Evolutionary conservation across 2,797 vertebrate genomes (phyloP).

Genomic region (Aphelocoma californica): DNA sequence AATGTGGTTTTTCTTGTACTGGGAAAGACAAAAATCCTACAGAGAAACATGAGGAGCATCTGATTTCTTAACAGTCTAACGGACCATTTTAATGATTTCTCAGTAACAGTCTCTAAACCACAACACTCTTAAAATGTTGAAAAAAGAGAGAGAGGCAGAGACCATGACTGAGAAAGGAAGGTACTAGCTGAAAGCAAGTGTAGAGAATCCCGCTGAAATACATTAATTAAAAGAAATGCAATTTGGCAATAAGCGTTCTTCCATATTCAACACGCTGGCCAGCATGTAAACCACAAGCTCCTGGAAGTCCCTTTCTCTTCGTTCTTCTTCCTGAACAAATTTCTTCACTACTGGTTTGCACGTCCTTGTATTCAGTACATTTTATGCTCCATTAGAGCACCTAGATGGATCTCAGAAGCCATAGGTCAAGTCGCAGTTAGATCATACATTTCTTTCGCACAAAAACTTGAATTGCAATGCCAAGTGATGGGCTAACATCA

Average conservation of each 20-base stretch:
- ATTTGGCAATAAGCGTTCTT: slow-evolving; percentile 1
- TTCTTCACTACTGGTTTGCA: slow-evolving; percentile 75
- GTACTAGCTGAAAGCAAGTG: background rate
- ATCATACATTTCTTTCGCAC: slow-evolving; percentile 83
- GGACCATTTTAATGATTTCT: slow-evolving; percentile 43
- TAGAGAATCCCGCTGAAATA: background rate
- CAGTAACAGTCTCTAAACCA: background rate
- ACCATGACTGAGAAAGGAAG: background rate
- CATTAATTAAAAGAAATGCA: slow-evolving; percentile 50
- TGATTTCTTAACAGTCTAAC: background rate
- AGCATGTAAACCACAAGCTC: slow-evolving; percentile 43
- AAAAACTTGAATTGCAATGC: slow-evolving; percentile 84
- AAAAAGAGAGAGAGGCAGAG: background rate
- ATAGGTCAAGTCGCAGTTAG: slow-evolving; percentile 83
- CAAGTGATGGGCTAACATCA: slow-evolving; percentile 84
- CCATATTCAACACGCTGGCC: slow-evolving; percentile 63
- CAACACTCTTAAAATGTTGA: background rate
- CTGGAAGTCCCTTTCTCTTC: slow-evolving; percentile 54
- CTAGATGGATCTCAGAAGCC: slow-evolving; percentile 78
- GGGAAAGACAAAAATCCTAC: slow-evolving; percentile 22
- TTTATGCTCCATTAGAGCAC: slow-evolving; percentile 83
- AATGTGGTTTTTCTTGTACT: background rate
- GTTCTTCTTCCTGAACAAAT: slow-evolving; percentile 69
- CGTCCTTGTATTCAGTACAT: slow-evolving; percentile 74
- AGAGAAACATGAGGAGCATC: background rate